Percentiles rank a stretch among this genome's conserved stretches.
Evolutionary conservation across 2,888 invertebrate species (phyloP).

Genomic region (Aphidius colemani): DNA sequence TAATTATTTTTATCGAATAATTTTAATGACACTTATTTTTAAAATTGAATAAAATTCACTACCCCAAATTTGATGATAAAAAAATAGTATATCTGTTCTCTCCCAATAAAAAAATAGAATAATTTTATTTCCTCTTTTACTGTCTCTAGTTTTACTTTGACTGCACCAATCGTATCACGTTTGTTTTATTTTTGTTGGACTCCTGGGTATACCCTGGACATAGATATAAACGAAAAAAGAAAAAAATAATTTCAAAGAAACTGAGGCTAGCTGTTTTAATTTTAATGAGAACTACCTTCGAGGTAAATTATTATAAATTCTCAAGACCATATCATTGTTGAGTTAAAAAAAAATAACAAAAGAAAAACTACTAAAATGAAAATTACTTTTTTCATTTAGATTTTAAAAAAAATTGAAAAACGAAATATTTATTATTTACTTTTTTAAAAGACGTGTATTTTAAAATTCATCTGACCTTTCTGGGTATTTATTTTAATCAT

Average conservation of each 20-base stretch:
- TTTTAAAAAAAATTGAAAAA: too few relatives aligned
- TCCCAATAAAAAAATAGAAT: not conserved
- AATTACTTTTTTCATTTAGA: not conserved
- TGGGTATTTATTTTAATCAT: too few relatives aligned
- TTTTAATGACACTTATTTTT: not conserved
- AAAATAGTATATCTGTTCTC: not conserved
- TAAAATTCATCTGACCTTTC: too few relatives aligned
- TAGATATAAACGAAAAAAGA: conserved; percentile 1
- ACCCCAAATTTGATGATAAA: too few relatives aligned
- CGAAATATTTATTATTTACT: too few relatives aligned
- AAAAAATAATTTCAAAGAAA: not conserved
- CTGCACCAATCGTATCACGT: not conserved
- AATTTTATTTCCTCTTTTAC: not conserved
- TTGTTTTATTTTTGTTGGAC: not conserved
- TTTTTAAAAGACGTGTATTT: too few relatives aligned
- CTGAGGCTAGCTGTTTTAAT: conserved; percentile 13
- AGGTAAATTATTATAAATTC: conserved; percentile 25
- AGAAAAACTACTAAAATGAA: not conserved
- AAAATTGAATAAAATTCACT: not conserved
- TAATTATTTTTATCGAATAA: not conserved
- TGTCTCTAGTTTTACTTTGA: too few relatives aligned
- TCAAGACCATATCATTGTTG: conserved; percentile 6
- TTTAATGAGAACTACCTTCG: conserved; percentile 18
- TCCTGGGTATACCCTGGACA: not conserved
- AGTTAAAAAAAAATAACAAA: conserved; percentile 13